Percentiles rank a stretch among this genome's conserved stretches.
Evolutionary conservation across 2,888 invertebrate species (phyloP).

Genomic region (Aphodius granarius): DNA sequence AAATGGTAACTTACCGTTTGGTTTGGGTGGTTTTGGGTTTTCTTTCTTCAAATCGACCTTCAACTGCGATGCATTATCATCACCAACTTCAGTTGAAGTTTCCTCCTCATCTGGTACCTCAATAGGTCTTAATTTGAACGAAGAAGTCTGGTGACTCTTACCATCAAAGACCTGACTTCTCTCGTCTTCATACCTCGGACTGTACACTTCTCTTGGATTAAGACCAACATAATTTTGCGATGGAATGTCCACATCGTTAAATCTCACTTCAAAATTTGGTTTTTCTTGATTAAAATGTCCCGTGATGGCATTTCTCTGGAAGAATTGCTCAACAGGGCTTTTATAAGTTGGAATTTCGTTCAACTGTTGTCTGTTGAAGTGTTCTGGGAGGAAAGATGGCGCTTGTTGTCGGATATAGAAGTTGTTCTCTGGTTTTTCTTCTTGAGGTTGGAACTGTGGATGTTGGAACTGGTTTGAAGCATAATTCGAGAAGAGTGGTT

Average conservation of each 20-base stretch:
- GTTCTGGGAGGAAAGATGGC: slow-evolving; percentile 24
- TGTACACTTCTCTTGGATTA: slow-evolving; percentile 34
- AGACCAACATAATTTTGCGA: slow-evolving; percentile 36
- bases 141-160: slow-evolving; percentile 1
- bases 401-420: slow-evolving; percentile 19
- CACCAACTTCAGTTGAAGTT: slow-evolving; percentile 27
- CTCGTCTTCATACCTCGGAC: background rate
- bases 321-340: slow-evolving; percentile 34
- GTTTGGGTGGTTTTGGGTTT: background rate
- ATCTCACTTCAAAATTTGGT: slow-evolving; percentile 19
- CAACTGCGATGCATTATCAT: slow-evolving; percentile 56
- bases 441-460: slow-evolving; percentile 23
- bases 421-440: slow-evolving; percentile 7
- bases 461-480: slow-evolving; percentile 29
- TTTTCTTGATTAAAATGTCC: slow-evolving; percentile 34
- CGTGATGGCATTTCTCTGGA: slow-evolving; percentile 36
- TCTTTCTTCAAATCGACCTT: slow-evolving; percentile 49
- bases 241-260: slow-evolving; percentile 10
- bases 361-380: slow-evolving; percentile 20
- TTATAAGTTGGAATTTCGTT: slow-evolving; percentile 15
- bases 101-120: slow-evolving; percentile 21
- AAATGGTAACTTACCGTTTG: slow-evolving; percentile 4
- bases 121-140: slow-evolving; percentile 22
- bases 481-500: slow-evolving; percentile 51
- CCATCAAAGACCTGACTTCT: background rate